Conservation (phyloP, 2,888 invertebrate genomes). For the Brachyopa scutellaris region DNA sequence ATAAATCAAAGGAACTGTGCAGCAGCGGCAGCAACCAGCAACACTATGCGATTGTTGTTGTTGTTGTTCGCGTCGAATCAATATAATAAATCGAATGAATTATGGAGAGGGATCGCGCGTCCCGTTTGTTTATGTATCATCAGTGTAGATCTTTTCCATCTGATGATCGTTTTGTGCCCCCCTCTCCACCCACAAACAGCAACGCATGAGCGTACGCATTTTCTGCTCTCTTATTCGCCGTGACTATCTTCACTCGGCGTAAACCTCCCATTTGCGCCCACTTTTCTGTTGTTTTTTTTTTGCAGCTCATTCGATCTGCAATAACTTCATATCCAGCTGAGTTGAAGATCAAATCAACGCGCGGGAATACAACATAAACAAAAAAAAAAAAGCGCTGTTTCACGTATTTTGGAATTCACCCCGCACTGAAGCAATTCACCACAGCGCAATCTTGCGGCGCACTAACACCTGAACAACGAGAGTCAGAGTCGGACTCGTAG, state of each 20-base stretch:
- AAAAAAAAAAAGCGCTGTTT: constrained; percentile 25
- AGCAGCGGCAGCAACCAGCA: no score
- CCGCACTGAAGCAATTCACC: constrained; percentile 44
- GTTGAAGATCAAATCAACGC: constrained; percentile 57
- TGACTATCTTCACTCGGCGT: constrained; percentile 39
- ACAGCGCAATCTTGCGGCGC: constrained; percentile 5
- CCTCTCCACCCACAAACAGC: constrained; percentile 30
- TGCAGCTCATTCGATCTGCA: constrained; percentile 25
- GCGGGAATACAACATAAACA: constrained; percentile 6
- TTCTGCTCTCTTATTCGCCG: neutral
- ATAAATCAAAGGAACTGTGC: constrained; percentile 27
- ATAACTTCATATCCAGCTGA: constrained; percentile 54
- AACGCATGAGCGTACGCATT: neutral
- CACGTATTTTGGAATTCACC: constrained; percentile 46
- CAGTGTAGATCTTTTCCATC: constrained; percentile 37
- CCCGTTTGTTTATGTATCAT: constrained; percentile 53
- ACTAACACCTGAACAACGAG: constrained; percentile 54
- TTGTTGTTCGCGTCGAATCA: neutral
- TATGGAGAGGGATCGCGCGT: constrained; percentile 31
- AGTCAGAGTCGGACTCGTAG: constrained; percentile 18
- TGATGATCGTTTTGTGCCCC: constrained; percentile 17
- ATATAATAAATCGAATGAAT: constrained; percentile 43
- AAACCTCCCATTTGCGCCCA: constrained; percentile 53
- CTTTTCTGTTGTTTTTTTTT: no score
- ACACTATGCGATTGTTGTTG: no score